phyloP scores from a whole-genome alignment of 2,888 invertebrate species.

The Galeruca laticollis region DNA sequence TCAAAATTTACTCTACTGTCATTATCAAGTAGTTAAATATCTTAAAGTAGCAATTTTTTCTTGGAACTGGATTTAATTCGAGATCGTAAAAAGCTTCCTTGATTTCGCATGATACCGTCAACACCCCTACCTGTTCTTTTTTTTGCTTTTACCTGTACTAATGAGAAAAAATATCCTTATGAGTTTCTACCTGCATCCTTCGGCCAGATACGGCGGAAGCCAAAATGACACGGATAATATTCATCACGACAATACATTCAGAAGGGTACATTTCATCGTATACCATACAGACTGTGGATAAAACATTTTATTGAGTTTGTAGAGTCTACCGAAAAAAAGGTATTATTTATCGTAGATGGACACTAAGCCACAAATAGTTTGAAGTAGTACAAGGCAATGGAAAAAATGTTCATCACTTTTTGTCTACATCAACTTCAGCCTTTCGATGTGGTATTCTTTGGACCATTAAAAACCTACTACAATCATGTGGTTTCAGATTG shows the following conservation, averaged over 20 bases:
- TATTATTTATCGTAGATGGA: too few species aligned
- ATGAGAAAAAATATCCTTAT: conserved; percentile 59
- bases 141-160: conserved; percentile 58
- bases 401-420: too few species aligned
- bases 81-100: conserved; percentile 55
- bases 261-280: too few species aligned
- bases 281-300: too few species aligned
- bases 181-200: conserved; percentile 54
- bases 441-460: too few species aligned
- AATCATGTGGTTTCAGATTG: too few species aligned
- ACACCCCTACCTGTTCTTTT: conserved; percentile 55
- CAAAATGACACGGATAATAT: conserved; percentile 38
- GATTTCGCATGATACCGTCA: conserved; percentile 59
- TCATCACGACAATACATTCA: not conserved
- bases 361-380: too few species aligned
- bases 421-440: too few species aligned
- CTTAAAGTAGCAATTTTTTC: conserved; percentile 13
- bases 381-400: too few species aligned
- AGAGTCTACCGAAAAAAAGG: too few species aligned
- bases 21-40: conserved; percentile 1
- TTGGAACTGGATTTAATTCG: conserved; percentile 40
- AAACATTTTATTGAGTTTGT: too few species aligned
- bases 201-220: conserved; percentile 1
- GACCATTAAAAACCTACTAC: too few species aligned
- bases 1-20: not conserved